Evolutionary conservation across 2,888 invertebrate genomes (phyloP).

Genomic region (Drosophila siamana): DNA sequence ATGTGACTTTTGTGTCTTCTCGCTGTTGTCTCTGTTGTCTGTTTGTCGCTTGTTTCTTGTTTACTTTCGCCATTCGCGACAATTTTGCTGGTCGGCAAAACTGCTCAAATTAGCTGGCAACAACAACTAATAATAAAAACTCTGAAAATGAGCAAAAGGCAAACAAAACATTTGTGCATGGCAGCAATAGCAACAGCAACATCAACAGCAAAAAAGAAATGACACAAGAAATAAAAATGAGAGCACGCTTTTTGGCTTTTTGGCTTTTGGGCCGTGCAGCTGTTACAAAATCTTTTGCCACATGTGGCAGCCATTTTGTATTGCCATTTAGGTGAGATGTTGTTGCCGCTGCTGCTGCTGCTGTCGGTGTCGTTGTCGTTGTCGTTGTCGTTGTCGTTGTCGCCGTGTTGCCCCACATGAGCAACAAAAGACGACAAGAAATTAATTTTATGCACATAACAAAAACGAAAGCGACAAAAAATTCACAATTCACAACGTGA

Average conservation of each 20-base stretch:
- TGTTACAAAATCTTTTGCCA: constrained; percentile 74
- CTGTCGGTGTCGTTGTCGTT: constrained; percentile 27
- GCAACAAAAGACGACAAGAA: constrained; percentile 80
- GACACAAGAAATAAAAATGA: constrained; percentile 70
- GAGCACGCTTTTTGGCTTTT: constrained; percentile 77
- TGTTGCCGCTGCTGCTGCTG: constrained; percentile 42
- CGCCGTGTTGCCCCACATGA: constrained; percentile 67
- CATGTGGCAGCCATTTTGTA: constrained; percentile 78
- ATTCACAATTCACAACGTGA: constrained; percentile 70
- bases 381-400: constrained; percentile 43
- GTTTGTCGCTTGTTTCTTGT: constrained; percentile 53
- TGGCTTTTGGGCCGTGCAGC: constrained; percentile 73
- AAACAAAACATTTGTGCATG: constrained; percentile 71
- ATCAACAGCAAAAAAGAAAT: constrained; percentile 30
- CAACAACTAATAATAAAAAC: constrained; percentile 61
- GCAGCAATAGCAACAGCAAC: constrained; percentile 41
- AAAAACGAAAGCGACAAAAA: constrained; percentile 66
- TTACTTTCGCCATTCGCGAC: constrained; percentile 68
- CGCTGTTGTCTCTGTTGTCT: constrained; percentile 32
- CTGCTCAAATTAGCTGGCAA: constrained; percentile 76
- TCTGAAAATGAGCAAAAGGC: constrained; percentile 65
- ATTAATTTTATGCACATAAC: constrained; percentile 74
- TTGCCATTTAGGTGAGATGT: constrained; percentile 77
- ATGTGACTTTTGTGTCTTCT: constrained; percentile 55
- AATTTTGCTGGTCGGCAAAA: constrained; percentile 55